Evolutionary conservation across 2,888 invertebrate species (phyloP), one percentile per base, ranked within the genome.

Genomic region (Hedya salicella): DNA sequence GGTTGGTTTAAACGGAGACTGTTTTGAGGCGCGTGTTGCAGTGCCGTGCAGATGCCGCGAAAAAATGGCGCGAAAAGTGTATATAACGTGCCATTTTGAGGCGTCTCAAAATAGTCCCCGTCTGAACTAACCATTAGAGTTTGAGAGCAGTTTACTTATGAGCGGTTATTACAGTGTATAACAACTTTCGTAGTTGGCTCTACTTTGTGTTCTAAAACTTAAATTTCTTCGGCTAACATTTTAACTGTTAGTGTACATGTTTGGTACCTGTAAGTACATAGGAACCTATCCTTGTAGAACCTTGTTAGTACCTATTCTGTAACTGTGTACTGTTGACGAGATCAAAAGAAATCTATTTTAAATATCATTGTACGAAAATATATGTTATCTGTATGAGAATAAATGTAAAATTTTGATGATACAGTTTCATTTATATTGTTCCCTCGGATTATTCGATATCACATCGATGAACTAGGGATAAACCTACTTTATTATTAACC

Each of bases 331-430:
- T 90, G 88, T 89, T 90, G 77, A 82, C 77, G 68, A 81, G 80
- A 83, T 85, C 80, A 78, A 86, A 88, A 86, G 83, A 87, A 87
- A 86, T 90, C 87, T 91, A 91, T 91, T 91, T 91, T 91, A 89
- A 91, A 90, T 91, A 91, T 89, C 85, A 89, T 78, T 90, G 88
- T 91, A 91, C 77, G 84, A 87, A 81, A 86, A 78, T 89, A 85
- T 85, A 89, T 89, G 89, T 90, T 90, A 88, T 83, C 74, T 87
- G 89, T 91, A 89, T 84, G 76, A 83, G 86, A 88, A 88, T 87
- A 87, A 81, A 74, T 75, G 76, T 73, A 76, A 79, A 79, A 83
- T 74, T 69, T 68, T 64, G 64, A 71, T 73, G 68, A 14, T 14
- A 42, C 30, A 30, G 21, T 63, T 70, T 70, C 54, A 60, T 68